Conservation (phyloP, 2,797 vertebrate genomes). For the Takifugu rubripes region DNA sequence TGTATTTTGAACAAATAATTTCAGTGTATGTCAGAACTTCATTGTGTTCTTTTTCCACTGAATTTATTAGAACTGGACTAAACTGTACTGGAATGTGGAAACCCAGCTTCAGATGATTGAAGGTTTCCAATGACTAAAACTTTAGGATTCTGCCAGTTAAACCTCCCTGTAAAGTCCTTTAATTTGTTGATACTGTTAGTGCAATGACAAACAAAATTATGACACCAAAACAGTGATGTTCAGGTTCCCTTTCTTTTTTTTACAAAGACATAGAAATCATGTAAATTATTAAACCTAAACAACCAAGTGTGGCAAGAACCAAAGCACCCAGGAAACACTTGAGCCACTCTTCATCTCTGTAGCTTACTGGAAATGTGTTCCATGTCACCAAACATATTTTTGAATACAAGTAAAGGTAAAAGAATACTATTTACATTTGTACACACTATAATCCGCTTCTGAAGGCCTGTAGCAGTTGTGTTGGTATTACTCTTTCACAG, state of each 20-base stretch:
- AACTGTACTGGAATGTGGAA: too few relatives aligned
- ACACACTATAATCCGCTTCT: slow-evolving; percentile 47
- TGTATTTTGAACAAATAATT: too few relatives aligned
- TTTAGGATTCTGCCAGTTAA: slow-evolving; percentile 4
- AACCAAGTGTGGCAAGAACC: slow-evolving; percentile 1
- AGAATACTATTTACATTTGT: slow-evolving; percentile 36
- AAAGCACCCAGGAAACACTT: slow-evolving; percentile 6
- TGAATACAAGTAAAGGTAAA: slow-evolving; percentile 19
- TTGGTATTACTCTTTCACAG: slow-evolving; percentile 36
- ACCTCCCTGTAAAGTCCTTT: slow-evolving; percentile 1
- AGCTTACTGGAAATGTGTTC: slow-evolving; percentile 46
- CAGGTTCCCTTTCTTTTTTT: slow-evolving; percentile 1
- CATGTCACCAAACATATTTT: slow-evolving; percentile 29
- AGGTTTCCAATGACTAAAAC: slow-evolving; percentile 1
- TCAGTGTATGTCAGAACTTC: too few relatives aligned
- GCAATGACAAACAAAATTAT: not conserved
- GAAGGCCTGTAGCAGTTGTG: slow-evolving; percentile 36
- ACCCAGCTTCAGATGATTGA: not conserved
- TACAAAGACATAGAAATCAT: slow-evolving; percentile 1
- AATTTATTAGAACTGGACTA: too few relatives aligned
- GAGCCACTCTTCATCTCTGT: slow-evolving; percentile 29
- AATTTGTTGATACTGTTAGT: not conserved
- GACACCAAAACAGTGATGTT: slow-evolving; percentile 6
- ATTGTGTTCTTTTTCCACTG: too few relatives aligned
- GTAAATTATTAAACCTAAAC: not conserved